Conservation (phyloP, 2,113 vertebrate genomes). For the Cyprinodon variegatus region DNA sequence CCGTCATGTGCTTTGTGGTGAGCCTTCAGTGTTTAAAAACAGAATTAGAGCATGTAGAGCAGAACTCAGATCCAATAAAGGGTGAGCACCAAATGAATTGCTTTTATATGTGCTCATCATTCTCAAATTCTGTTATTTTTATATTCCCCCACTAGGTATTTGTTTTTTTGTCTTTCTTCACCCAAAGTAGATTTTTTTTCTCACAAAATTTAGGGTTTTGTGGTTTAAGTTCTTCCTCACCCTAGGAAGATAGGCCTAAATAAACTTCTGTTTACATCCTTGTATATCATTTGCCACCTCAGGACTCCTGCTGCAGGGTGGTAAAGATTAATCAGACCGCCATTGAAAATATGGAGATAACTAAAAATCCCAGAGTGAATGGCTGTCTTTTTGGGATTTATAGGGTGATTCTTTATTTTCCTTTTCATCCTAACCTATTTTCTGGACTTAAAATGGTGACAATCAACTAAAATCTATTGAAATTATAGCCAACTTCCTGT, state of each 20-base stretch:
- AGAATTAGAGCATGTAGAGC: not conserved
- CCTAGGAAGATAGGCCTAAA: constrained; percentile 34
- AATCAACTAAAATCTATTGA: constrained; percentile 17
- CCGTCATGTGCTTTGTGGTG: not conserved
- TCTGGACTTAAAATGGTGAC: constrained; percentile 22
- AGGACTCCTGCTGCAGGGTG: constrained; percentile 36
- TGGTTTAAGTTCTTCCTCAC: constrained; percentile 34
- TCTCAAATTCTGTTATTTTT: not conserved
- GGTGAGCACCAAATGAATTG: not conserved
- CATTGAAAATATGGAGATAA: constrained; percentile 35
- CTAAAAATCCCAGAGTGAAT: constrained; percentile 13
- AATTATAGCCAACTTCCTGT: no score
- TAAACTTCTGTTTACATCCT: constrained; percentile 22
- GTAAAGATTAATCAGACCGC: constrained; percentile 53
- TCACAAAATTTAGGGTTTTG: constrained; percentile 19
- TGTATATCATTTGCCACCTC: constrained; percentile 40
- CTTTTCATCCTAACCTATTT: constrained; percentile 24
- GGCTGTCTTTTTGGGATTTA: not conserved
- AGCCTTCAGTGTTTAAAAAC: not conserved
- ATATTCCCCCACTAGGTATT: not conserved
- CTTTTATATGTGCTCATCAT: not conserved
- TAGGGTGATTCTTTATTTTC: not conserved
- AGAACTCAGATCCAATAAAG: not conserved
- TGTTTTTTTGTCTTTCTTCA: not conserved
- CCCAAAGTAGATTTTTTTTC: not conserved